A percentile compares a stretch with the other conserved stretches of the same genome.
Conservation (phyloP, 2,888 invertebrate species). For the Andrena marginata region DNA sequence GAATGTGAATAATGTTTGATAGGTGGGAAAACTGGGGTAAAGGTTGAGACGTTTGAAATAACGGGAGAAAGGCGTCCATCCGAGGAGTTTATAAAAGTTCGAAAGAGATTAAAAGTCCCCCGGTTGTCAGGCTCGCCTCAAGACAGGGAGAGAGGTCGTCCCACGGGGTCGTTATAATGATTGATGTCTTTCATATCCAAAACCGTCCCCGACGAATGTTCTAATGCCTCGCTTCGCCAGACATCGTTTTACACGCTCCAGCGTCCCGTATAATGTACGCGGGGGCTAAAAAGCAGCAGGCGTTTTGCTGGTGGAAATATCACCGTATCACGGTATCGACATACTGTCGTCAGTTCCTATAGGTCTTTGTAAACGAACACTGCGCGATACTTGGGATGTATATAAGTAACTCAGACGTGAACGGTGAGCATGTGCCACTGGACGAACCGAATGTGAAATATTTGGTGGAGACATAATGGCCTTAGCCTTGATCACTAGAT, state of each 20-base stretch:
- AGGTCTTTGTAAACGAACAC: too few relatives aligned
- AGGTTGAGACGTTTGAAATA: constrained; percentile 3
- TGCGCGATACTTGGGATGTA: too few relatives aligned
- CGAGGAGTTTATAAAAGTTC: constrained; percentile 61
- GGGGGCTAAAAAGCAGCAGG: constrained; percentile 7
- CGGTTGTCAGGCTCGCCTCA: constrained; percentile 55
- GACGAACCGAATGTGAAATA: too few relatives aligned
- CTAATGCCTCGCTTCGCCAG: constrained; percentile 53
- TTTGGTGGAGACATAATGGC: too few relatives aligned
- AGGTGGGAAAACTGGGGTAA: constrained; percentile 1
- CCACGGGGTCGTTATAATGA: constrained; percentile 65
- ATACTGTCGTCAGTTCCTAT: too few relatives aligned
- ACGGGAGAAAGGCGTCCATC: constrained; percentile 23
- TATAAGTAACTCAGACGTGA: too few relatives aligned
- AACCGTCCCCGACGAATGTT: constrained; percentile 60
- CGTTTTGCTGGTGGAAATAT: constrained; percentile 15
- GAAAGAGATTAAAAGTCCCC: constrained; percentile 67
- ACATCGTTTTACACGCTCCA: constrained; percentile 51
- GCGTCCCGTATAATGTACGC: constrained; percentile 26
- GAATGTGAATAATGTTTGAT: too few relatives aligned
- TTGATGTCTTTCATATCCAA: constrained; percentile 68
- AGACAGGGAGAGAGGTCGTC: constrained; percentile 58
- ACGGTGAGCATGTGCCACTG: too few relatives aligned
- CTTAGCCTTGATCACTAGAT: too few relatives aligned
- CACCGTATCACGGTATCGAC: background rate